Evolutionary conservation across 2,113 vertebrate species (phyloP).

Genomic region (Chauna torquata): DNA sequence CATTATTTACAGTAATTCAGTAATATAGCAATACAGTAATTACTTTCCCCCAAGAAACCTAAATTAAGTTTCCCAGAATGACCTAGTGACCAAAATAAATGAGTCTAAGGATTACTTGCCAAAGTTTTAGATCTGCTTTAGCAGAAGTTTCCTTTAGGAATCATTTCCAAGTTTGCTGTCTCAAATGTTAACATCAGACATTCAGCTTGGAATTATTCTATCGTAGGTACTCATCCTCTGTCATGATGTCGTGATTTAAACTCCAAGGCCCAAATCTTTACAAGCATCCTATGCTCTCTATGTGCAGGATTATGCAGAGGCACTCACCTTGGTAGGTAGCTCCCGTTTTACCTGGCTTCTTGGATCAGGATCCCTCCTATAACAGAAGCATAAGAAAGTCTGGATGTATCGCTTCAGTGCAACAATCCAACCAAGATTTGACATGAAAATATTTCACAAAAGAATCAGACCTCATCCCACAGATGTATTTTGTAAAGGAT

Average conservation of each 20-base stretch:
- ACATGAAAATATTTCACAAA: neutral
- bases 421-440: neutral
- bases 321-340: slow-evolving; percentile 74
- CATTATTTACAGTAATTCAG: neutral
- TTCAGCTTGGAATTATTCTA: neutral
- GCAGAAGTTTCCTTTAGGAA: neutral
- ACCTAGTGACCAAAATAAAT: neutral
- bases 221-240: neutral
- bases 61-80: neutral
- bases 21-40: neutral
- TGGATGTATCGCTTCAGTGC: neutral
- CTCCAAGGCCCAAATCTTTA: neutral
- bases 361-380: slow-evolving; percentile 73
- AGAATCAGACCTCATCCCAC: neutral
- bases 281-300: slow-evolving; percentile 54
- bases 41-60: neutral
- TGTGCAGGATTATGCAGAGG: neutral
- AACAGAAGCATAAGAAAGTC: slow-evolving; percentile 26
- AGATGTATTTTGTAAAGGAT: neutral
- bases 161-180: fast-evolving
- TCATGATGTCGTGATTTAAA: neutral
- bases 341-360: slow-evolving; percentile 64
- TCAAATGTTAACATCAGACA: neutral
- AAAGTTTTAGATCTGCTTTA: neutral
- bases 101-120: neutral